phyloP scores from a whole-genome alignment of 2,113 vertebrate species.

The Mustelus asterias region DNA sequence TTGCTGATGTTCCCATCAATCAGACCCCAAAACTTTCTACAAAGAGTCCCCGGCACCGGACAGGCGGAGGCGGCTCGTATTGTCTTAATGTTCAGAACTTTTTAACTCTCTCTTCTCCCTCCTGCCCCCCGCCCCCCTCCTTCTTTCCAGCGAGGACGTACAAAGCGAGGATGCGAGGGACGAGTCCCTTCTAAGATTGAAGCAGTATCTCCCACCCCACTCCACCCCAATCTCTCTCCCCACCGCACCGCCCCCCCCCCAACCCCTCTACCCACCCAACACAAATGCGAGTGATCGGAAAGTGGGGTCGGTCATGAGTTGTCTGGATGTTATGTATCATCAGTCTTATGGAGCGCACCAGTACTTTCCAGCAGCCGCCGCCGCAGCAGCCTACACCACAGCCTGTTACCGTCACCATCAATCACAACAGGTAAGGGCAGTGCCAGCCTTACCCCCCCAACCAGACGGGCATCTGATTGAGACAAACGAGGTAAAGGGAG shows the following conservation, averaged over 20 bases:
- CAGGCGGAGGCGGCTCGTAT: constrained; percentile 46
- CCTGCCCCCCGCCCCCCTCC: too few relatives aligned
- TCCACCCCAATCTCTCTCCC: background rate
- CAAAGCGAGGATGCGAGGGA: constrained; percentile 53
- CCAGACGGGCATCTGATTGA: background rate
- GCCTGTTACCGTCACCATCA: constrained; percentile 59
- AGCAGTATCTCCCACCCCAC: background rate
- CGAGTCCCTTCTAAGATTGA: constrained; percentile 47
- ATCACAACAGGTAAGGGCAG: constrained; percentile 72
- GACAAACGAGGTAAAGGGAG: background rate
- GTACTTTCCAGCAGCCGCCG: constrained; percentile 59
- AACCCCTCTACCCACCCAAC: background rate
- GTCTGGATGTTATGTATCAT: constrained; percentile 86
- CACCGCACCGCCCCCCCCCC: too few relatives aligned
- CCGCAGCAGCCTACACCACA: constrained; percentile 66
- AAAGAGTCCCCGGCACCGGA: background rate
- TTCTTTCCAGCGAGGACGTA: constrained; percentile 59
- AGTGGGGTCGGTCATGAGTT: constrained; percentile 73
- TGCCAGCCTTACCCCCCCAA: constrained; percentile 42
- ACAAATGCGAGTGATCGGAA: constrained; percentile 32
- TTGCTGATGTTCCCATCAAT: constrained; percentile 32
- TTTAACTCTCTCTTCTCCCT: constrained; percentile 50
- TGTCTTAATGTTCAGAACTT: constrained; percentile 61
- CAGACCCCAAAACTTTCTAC: background rate
- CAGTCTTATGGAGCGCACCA: constrained; percentile 79